A percentile compares a stretch with the other conserved stretches of the same genome.
These are phyloP conservation scores for Trachelipus rathkii DNA, from an alignment of 1,140 invertebrate genomes.

Conservation along the genomic window DNA sequence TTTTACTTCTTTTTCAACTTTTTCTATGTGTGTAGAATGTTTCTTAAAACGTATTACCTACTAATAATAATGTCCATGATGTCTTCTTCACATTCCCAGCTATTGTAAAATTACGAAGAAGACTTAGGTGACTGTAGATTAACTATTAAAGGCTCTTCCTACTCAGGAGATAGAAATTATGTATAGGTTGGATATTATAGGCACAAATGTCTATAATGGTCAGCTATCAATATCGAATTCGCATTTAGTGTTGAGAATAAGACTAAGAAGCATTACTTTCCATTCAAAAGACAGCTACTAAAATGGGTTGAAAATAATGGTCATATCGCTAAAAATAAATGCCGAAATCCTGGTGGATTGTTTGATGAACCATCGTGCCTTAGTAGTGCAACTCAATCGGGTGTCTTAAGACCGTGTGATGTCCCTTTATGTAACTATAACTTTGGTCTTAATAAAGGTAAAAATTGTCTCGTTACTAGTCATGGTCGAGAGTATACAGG, in stretches of 20 bases:
- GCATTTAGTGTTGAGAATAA: background rate
- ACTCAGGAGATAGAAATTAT: background rate
- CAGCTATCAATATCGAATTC: background rate
- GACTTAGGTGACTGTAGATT: background rate
- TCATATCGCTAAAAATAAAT: background rate
- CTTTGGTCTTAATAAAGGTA: background rate
- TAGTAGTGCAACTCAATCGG: background rate
- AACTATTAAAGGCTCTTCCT: background rate
- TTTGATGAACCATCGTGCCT: background rate
- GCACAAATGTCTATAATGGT: background rate
- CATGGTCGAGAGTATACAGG: conserved; percentile 6
- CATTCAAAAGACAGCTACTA: background rate
- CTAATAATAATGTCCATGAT: too few relatives aligned
- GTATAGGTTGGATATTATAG: background rate
- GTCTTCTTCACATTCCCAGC: too few relatives aligned
- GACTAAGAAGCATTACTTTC: background rate
- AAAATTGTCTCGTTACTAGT: background rate
- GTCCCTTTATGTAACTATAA: background rate
- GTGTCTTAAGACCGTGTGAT: background rate
- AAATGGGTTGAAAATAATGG: background rate
- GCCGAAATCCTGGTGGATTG: background rate
- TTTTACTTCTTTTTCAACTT: too few relatives aligned
- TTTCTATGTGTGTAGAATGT: too few relatives aligned
- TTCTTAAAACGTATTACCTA: too few relatives aligned
- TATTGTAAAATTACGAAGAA: background rate